Conservation (phyloP, 2,888 invertebrate genomes). For the Helleia helle region DNA sequence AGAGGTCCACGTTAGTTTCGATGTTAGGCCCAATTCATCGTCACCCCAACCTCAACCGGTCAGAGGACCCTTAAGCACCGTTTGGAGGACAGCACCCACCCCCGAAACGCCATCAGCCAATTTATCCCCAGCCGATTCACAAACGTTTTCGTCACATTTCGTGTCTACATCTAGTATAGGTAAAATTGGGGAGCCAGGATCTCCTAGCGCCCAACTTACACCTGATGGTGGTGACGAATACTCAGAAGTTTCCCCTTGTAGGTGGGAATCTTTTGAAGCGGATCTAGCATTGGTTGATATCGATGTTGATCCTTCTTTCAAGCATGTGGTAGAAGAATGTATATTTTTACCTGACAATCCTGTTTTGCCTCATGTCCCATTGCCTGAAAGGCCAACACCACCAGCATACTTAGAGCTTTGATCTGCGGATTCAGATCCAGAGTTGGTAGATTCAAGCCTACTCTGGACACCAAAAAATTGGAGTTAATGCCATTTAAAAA, state of each 20-base stretch:
- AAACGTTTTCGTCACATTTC: slow-evolving; percentile 77
- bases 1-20: slow-evolving; percentile 63
- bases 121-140: slow-evolving; percentile 72
- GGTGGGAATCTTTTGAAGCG: slow-evolving; percentile 77
- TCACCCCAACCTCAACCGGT: slow-evolving; percentile 49
- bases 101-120: slow-evolving; percentile 82
- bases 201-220: slow-evolving; percentile 75
- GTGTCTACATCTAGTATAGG: slow-evolving; percentile 69
- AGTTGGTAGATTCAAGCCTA: slow-evolving; percentile 44
- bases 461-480: slow-evolving; percentile 42
- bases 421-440: slow-evolving; percentile 67
- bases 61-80: slow-evolving; percentile 56
- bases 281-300: slow-evolving; percentile 76
- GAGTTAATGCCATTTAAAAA: slow-evolving; percentile 29
- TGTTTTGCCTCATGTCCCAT: slow-evolving; percentile 57
- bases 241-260: slow-evolving; percentile 63
- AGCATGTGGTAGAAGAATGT: slow-evolving; percentile 76
- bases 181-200: slow-evolving; percentile 54
- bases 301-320: slow-evolving; percentile 76
- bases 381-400: slow-evolving; percentile 75
- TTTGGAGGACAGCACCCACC: slow-evolving; percentile 68
- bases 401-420: slow-evolving; percentile 68
- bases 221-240: slow-evolving; percentile 67
- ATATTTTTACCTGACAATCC: slow-evolving; percentile 76
- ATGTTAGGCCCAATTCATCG: slow-evolving; percentile 49